phyloP scores from a whole-genome alignment of 2,888 invertebrate species.

The Lordiphosa andalusiaca region DNA sequence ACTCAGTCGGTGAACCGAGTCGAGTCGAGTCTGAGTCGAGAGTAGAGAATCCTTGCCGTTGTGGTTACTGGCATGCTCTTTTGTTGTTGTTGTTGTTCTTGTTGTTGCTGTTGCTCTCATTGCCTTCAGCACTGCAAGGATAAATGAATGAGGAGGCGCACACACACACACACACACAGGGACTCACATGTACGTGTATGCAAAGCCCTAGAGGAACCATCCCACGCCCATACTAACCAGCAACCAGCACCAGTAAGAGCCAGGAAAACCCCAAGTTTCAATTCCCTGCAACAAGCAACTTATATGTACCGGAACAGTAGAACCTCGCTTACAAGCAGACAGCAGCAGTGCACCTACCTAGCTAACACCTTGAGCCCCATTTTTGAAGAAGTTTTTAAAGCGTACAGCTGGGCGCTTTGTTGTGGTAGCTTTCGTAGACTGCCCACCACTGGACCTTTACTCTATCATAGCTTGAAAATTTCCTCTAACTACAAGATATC shows the following conservation, averaged over 20 bases:
- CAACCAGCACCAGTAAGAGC: constrained; percentile 1
- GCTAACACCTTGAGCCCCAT: too few species aligned
- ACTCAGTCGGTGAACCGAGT: constrained; percentile 8
- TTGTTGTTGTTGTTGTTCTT: constrained; percentile 57
- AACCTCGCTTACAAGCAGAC: background rate
- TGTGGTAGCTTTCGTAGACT: too few species aligned
- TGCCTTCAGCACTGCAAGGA: constrained; percentile 68
- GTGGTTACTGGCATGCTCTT: constrained; percentile 69
- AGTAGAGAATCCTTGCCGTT: constrained; percentile 53
- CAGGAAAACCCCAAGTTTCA: constrained; percentile 33
- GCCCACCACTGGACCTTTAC: too few species aligned
- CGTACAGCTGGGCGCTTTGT: too few species aligned
- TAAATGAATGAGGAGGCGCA: constrained; percentile 71
- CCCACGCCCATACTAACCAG: constrained; percentile 15
- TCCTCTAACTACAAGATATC: too few species aligned
- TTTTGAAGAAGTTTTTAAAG: too few species aligned
- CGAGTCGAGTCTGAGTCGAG: constrained; percentile 12
- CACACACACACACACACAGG: constrained; percentile 35
- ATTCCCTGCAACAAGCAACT: constrained; percentile 32
- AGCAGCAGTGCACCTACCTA: too few species aligned
- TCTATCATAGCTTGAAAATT: too few species aligned
- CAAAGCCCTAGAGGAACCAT: constrained; percentile 40
- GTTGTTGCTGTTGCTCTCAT: constrained; percentile 45
- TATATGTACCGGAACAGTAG: constrained; percentile 9
- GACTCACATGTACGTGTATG: constrained; percentile 21